A percentile compares a stretch with the other conserved stretches of the same genome.
phyloP scores from a whole-genome alignment of 2,797 vertebrate genomes.

The Falco berigora region DNA sequence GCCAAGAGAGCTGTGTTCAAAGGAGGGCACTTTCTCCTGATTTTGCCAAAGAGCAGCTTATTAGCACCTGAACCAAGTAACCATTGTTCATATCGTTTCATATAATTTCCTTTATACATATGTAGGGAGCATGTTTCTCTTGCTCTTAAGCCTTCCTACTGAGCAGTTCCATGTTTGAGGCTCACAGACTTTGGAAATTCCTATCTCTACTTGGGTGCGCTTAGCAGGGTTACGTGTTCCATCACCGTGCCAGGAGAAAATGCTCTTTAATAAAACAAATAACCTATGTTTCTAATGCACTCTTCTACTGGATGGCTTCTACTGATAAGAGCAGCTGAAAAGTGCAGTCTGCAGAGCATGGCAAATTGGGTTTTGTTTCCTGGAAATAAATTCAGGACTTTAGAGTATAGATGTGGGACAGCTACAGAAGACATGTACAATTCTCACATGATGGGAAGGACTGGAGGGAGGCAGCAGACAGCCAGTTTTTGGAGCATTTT shows the following conservation, averaged over 20 bases:
- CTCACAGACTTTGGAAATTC: neutral
- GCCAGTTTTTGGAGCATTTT: neutral
- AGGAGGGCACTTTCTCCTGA: neutral
- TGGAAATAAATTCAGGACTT: neutral
- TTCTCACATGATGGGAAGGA: neutral
- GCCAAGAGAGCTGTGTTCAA: neutral
- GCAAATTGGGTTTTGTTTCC: neutral
- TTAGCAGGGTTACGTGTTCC: neutral
- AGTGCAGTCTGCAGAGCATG: neutral
- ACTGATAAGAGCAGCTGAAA: neutral
- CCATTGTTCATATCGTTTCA: too few relatives aligned
- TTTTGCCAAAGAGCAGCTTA: neutral
- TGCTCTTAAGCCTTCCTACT: neutral
- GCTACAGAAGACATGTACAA: neutral
- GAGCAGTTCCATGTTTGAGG: neutral
- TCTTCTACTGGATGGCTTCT: neutral
- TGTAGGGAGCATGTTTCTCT: neutral
- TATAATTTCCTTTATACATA: neutral
- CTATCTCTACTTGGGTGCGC: neutral
- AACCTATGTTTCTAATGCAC: neutral
- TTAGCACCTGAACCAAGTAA: neutral
- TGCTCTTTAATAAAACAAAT: neutral
- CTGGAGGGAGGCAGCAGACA: neutral
- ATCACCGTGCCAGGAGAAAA: neutral
- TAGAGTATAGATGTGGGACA: neutral